These are phyloP conservation scores for Erannis defoliaria DNA, from an alignment of 2,888 invertebrate genomes.

Conservation along the genomic window DNA sequence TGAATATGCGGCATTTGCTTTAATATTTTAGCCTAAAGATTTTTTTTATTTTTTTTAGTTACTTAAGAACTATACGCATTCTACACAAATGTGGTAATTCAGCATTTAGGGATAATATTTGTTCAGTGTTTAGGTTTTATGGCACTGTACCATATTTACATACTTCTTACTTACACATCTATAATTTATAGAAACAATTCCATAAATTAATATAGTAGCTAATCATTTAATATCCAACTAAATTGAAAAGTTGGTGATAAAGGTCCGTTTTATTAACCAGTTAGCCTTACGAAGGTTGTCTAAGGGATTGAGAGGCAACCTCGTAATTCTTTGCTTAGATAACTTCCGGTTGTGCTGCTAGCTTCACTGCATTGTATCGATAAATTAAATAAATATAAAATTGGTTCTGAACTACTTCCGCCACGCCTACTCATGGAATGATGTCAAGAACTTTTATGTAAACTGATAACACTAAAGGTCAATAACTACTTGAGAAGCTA, in stretches of 20 bases:
- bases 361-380: constrained; percentile 32
- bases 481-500: not conserved
- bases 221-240: constrained; percentile 1
- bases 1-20: too few relatives aligned
- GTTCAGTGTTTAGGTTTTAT: too few relatives aligned
- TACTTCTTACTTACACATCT: too few relatives aligned
- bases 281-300: constrained; percentile 62
- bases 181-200: too few relatives aligned
- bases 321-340: constrained; percentile 54
- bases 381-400: constrained; percentile 17
- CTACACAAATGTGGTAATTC: too few relatives aligned
- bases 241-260: constrained; percentile 32
- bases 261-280: constrained; percentile 54
- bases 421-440: constrained; percentile 55
- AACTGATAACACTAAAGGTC: constrained; percentile 50
- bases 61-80: too few relatives aligned
- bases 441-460: constrained; percentile 66
- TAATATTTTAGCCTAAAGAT: too few relatives aligned
- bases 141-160: too few relatives aligned
- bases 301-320: constrained; percentile 51
- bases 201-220: too few relatives aligned
- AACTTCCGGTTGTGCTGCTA: constrained; percentile 60
- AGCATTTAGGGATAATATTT: too few relatives aligned
- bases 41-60: too few relatives aligned
- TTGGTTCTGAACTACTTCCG: constrained; percentile 55